Evolutionary conservation across 2,113 vertebrate species (phyloP).

Genomic region (Saccopteryx bilineata): DNA sequence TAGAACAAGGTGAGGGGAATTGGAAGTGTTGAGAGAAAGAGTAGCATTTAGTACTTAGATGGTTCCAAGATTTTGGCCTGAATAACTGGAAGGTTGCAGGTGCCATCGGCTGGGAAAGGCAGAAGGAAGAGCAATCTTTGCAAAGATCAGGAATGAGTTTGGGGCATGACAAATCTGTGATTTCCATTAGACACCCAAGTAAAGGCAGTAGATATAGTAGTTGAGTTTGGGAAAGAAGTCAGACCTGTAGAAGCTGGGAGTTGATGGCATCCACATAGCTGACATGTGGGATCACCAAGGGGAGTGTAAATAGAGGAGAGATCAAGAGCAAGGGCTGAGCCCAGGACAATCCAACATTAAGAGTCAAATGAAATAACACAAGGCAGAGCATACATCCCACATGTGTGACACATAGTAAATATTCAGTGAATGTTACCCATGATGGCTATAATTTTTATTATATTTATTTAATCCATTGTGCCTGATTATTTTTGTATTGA

Average conservation of each 20-base stretch:
- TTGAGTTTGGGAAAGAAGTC: background rate
- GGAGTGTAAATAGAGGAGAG: background rate
- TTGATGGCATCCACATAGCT: background rate
- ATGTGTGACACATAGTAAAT: background rate
- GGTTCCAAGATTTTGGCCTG: background rate
- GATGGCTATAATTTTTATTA: background rate
- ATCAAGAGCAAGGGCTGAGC: background rate
- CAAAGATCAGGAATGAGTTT: background rate
- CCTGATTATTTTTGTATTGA: background rate
- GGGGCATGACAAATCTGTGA: background rate
- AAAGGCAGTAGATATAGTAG: background rate
- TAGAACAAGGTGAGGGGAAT: background rate
- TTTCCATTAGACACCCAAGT: background rate
- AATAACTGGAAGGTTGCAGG: background rate
- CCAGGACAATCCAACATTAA: background rate
- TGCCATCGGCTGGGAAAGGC: background rate
- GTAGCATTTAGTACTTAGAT: background rate
- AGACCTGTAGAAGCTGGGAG: background rate
- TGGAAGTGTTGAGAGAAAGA: background rate
- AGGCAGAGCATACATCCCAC: accelerated
- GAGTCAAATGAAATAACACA: background rate
- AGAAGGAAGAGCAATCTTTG: background rate
- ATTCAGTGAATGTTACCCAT: background rate
- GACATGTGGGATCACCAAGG: background rate
- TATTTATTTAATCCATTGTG: background rate